A percentile compares a stretch with the other conserved stretches of the same genome.
phyloP scores from a whole-genome alignment of 2,888 invertebrate genomes.

The Nesidiocoris tenuis region DNA sequence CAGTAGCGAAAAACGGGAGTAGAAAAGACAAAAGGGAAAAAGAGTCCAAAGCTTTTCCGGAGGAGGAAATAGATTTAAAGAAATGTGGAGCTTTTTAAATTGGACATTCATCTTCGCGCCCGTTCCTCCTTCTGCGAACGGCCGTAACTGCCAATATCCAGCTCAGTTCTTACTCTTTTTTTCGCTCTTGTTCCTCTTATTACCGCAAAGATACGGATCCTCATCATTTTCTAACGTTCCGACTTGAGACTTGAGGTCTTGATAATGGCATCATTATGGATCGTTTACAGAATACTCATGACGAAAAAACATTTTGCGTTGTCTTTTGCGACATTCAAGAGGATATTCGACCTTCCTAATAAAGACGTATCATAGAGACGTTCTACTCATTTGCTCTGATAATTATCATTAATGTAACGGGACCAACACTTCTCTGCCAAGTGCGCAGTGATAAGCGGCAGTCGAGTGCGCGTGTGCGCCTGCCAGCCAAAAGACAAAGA shows the following conservation, averaged over 20 bases:
- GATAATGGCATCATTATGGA: too few species aligned
- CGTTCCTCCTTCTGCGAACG: background rate
- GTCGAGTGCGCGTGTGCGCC: background rate
- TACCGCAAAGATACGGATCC: background rate
- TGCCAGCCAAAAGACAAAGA: constrained; percentile 30
- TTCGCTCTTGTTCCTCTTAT: background rate
- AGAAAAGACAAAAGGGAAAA: background rate
- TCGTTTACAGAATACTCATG: too few species aligned
- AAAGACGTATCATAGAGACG: too few species aligned
- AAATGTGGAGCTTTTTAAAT: constrained; percentile 43
- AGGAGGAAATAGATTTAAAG: constrained; percentile 38
- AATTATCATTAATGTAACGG: too few species aligned
- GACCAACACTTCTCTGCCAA: too few species aligned
- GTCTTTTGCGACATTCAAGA: too few species aligned
- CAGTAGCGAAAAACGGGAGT: background rate
- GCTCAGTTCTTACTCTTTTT: too few species aligned
- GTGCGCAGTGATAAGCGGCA: background rate
- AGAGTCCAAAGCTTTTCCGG: constrained; percentile 2
- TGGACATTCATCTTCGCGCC: constrained; percentile 34
- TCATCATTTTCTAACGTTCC: background rate
- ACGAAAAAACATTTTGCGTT: too few species aligned
- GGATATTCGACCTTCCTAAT: too few species aligned
- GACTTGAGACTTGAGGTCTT: too few species aligned
- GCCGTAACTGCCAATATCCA: constrained; percentile 33
- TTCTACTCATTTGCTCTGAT: too few species aligned